These are phyloP conservation scores for Hyposmocoma kahamanoa DNA, from an alignment of 1,140 invertebrate species.

Conservation along the genomic window DNA sequence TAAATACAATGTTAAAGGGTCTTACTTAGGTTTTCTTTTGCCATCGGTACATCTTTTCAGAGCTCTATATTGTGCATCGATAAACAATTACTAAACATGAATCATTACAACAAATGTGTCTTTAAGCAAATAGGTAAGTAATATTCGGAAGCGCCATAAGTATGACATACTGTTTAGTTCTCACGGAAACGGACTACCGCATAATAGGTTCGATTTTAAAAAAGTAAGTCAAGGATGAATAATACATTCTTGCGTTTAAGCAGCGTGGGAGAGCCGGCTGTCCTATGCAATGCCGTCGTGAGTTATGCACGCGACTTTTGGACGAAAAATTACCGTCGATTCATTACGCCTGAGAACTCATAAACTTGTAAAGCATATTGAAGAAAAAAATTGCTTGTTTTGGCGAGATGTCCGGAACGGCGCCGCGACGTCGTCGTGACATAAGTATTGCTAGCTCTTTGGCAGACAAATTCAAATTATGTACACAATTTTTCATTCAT, in stretches of 20 bases:
- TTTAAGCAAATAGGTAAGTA: background rate
- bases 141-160: background rate
- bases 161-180: slow-evolving; percentile 23
- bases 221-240: slow-evolving; percentile 69
- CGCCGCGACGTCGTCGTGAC: slow-evolving; percentile 13
- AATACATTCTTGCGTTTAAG: slow-evolving; percentile 36
- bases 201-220: slow-evolving; percentile 63
- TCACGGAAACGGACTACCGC: slow-evolving; percentile 54
- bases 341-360: background rate
- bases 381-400: slow-evolving; percentile 14
- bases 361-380: slow-evolving; percentile 7
- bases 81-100: too few relatives aligned
- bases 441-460: slow-evolving; percentile 11
- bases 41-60: too few relatives aligned
- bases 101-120: too few relatives aligned
- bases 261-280: slow-evolving; percentile 50
- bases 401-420: slow-evolving; percentile 20
- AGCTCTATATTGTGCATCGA: too few relatives aligned
- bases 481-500: slow-evolving; percentile 33
- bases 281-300: slow-evolving; percentile 26
- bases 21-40: too few relatives aligned
- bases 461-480: slow-evolving; percentile 17
- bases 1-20: too few relatives aligned
- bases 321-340: slow-evolving; percentile 25
- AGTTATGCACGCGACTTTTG: slow-evolving; percentile 1